Evolutionary conservation across 2,113 vertebrate genomes (phyloP), one percentile per base, ranked within the genome.

Genomic region (Sinocyclocheilus anophthalmus): DNA sequence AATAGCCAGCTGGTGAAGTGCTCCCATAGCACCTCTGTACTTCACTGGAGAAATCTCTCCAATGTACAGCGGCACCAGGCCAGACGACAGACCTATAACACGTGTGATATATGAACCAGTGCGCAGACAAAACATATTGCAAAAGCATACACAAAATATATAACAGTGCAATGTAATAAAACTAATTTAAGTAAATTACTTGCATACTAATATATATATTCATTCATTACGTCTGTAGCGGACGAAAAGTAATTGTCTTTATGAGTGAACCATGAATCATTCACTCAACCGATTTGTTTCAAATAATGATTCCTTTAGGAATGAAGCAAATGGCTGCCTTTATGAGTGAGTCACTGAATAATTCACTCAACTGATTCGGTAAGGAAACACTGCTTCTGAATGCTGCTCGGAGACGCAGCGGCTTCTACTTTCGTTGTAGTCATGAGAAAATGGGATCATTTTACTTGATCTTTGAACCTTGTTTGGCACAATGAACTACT

Each of bases 1-100:
- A 3, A 97, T 90, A 20, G 96, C 97, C 84, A 99, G 94, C 91
- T 99, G 98, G 87, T 99, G n/a, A 81, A 98, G 76, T 0, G 98
- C 93, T 39, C 98, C 98, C 87, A 99, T 91, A 0, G 98, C 97
- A 0, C 98, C 98, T 86, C 98, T 94, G 61, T 98, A 96, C n/a
- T 95, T 92, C 22, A 96, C 95, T 57, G 98, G 98, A n/a, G 98
- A 94, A 45, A 99, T 97, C 91, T 99, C 98, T 0, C 98, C 97
- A 85, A 99, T 93, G 0, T 99, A 99, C 95, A 99, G 96, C 1
- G 98, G 98, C 86, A 98, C 97, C 0, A 99, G 92, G 37, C 98
- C 98, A 0, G 97, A 97, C 61, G 96, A 92, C 78, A 99, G 90
- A 59, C 98, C 98, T 99, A 91, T 83, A 89, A 81, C 22, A 67